phyloP scores from a whole-genome alignment of 2,113 vertebrate genomes.

The Felis catus region DNA sequence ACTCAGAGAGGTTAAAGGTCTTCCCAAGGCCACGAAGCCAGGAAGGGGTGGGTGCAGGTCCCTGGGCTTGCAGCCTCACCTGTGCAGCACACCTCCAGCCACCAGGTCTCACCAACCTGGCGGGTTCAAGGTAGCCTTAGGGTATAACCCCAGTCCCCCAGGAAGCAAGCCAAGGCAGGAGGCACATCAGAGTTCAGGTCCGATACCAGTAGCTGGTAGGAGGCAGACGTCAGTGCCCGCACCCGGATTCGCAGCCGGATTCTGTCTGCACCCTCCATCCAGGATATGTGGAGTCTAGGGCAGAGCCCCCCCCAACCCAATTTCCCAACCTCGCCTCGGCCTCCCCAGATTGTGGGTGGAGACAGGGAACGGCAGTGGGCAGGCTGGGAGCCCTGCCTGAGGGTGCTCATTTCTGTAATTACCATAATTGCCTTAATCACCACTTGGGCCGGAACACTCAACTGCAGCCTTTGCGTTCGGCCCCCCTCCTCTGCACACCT shows the following conservation, averaged over 20 bases:
- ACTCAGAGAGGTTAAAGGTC: background rate
- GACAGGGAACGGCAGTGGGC: background rate
- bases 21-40: background rate
- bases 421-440: background rate
- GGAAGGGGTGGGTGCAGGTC: background rate
- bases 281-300: background rate
- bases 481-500: background rate
- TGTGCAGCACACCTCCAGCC: background rate
- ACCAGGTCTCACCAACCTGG: background rate
- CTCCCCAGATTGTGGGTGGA: background rate
- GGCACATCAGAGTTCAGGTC: background rate
- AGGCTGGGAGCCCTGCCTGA: background rate
- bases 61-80: background rate
- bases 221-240: background rate
- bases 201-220: background rate
- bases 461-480: background rate
- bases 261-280: background rate
- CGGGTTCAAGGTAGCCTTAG: no score
- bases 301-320: no score
- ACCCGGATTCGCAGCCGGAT: accelerated
- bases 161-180: background rate
- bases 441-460: background rate
- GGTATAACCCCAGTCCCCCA: background rate
- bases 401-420: background rate
- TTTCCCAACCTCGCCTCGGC: background rate